Evolutionary conservation across 53 echinoderm and acorn worm species (phyloP).

Genomic region (Paelopatides confundens): DNA sequence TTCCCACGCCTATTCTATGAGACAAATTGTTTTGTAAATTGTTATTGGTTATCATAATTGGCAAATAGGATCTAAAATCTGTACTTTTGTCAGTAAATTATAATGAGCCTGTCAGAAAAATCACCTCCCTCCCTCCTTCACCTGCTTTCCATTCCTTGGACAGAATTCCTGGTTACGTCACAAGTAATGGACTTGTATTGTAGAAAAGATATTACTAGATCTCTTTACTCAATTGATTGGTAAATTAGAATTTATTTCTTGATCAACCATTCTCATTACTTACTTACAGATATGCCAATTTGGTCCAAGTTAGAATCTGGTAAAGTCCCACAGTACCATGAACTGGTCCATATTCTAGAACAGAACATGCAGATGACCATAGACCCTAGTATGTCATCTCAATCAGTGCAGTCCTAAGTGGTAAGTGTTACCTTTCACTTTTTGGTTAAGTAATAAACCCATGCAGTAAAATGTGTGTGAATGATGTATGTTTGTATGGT

Average conservation of each 20-base stretch:
- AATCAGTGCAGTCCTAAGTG: constrained; percentile 26
- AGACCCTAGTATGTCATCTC: constrained; percentile 10
- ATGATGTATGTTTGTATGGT: too few relatives aligned
- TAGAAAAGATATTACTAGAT: not conserved
- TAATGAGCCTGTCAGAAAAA: too few relatives aligned
- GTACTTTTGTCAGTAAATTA: too few relatives aligned
- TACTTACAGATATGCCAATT: constrained; percentile 85
- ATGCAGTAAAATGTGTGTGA: too few relatives aligned
- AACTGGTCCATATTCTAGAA: constrained; percentile 94
- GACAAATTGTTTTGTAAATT: constrained; percentile 44
- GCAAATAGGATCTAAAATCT: too few relatives aligned
- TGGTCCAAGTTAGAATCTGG: constrained; percentile 99
- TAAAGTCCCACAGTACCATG: constrained; percentile 88
- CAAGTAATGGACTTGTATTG: not conserved
- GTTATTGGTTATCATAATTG: too few relatives aligned
- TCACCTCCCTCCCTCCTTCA: too few relatives aligned
- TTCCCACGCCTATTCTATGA: not conserved
- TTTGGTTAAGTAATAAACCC: too few relatives aligned
- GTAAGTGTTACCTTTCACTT: not conserved
- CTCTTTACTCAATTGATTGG: not conserved
- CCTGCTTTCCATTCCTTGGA: too few relatives aligned
- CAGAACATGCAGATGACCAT: constrained; percentile 90
- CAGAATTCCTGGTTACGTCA: too few relatives aligned
- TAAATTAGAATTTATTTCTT: too few relatives aligned
- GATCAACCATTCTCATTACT: not conserved